Percentiles rank a stretch among this genome's conserved stretches.
phyloP scores from a whole-genome alignment of 2,888 invertebrate species.

The Cinara cedri region DNA sequence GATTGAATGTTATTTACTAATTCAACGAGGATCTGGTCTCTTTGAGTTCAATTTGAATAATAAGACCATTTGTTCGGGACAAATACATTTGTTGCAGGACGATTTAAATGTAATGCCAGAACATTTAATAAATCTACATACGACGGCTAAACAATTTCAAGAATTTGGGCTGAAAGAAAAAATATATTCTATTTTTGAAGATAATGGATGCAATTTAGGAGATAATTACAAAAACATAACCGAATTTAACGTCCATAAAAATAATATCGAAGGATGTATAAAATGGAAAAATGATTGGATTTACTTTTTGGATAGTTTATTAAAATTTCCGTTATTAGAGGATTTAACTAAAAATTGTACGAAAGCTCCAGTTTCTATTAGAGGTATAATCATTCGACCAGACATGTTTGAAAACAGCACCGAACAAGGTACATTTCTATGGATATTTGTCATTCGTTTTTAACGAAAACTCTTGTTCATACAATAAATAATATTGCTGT shows the following conservation, averaged over 20 bases:
- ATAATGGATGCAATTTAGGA: slow-evolving; percentile 6
- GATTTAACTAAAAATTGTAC: neutral
- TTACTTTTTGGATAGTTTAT: slow-evolving; percentile 33
- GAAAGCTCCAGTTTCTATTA: slow-evolving; percentile 1
- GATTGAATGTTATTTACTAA: neutral
- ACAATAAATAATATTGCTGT: neutral
- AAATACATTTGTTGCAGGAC: neutral
- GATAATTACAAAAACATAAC: neutral
- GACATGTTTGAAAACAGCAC: neutral
- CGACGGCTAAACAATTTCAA: neutral
- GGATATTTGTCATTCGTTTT: neutral
- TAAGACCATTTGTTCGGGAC: neutral
- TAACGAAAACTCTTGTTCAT: too few species aligned
- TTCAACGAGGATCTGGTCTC: slow-evolving; percentile 26
- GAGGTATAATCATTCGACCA: slow-evolving; percentile 1
- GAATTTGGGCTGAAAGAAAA: neutral
- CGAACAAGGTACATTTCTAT: slow-evolving; percentile 19
- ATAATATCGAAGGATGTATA: neutral
- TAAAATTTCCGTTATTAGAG: slow-evolving; percentile 30
- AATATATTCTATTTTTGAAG: slow-evolving; percentile 8
- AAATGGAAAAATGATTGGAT: slow-evolving; percentile 46
- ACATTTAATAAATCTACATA: neutral
- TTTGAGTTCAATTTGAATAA: neutral
- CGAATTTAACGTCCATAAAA: neutral
- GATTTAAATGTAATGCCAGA: neutral